Conservation (phyloP, 2,113 vertebrate species). For the Cyprinus carpio region DNA sequence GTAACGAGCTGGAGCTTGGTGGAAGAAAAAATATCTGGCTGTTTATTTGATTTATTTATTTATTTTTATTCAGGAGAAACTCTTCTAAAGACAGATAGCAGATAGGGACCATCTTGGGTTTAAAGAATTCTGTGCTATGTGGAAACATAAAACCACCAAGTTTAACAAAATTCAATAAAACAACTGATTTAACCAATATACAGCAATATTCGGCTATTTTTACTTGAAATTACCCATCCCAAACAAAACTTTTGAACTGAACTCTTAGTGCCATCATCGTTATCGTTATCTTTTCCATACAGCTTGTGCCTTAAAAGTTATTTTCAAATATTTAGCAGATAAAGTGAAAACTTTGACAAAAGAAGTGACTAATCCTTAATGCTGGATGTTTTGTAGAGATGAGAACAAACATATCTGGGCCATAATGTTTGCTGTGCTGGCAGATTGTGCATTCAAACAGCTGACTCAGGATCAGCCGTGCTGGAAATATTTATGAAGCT, state of each 20-base stretch:
- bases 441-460: neutral
- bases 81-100: neutral
- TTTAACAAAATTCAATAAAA: too few species aligned
- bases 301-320: neutral
- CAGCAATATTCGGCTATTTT: too few species aligned
- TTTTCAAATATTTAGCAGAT: neutral
- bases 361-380: neutral
- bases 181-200: too few species aligned
- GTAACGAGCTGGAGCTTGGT: neutral
- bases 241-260: neutral
- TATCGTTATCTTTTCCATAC: neutral
- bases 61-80: neutral
- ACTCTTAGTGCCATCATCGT: neutral
- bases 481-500: constrained; percentile 23
- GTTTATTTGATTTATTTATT: neutral
- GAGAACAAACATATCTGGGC: neutral
- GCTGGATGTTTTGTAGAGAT: neutral
- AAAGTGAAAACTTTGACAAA: neutral
- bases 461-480: constrained; percentile 24
- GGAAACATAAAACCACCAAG: too few species aligned
- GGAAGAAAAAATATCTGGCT: neutral
- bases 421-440: constrained; percentile 14
- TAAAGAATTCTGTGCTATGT: neutral
- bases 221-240: too few species aligned
- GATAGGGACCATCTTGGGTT: neutral